Base-by-base conservation (phyloP, 2,113 vertebrate genomes). In the Engraulis encrasicolus region DNA sequence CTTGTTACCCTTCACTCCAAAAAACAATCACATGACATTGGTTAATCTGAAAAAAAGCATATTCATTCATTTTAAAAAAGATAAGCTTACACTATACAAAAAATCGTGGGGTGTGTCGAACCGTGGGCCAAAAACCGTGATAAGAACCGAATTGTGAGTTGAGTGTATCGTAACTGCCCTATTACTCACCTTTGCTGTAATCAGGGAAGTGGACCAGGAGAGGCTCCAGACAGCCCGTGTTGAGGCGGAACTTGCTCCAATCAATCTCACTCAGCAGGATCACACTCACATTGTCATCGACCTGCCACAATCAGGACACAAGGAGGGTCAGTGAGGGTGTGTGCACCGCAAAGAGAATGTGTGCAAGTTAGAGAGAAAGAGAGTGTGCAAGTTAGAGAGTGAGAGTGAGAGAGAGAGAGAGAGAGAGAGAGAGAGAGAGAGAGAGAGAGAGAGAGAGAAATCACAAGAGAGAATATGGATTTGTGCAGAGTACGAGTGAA, bases 161-260 rank as follows among this genome's bases (percentile, higher is more conserved):
- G n/a, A n/a, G n/a, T n/a, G n/a, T n/a, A n/a, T n/a, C n/a, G n/a
- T n/a, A n/a, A n/a, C n/a, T n/a, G n/a, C n/a, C n/a, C n/a, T n/a
- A n/a, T n/a, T n/a, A n/a, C 14, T 27, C 95, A 99, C 98, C 97
- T 96, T 99, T 99, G 88, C 96, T 99, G 93, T 99, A 99, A 92
- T 99, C 97, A 4, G 98, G 95, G 87, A 99, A 99, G 92, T 98
- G 96, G 78, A 99, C 93, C 82, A 95, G 94, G 78, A 99, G 92
- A 0, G 98, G 98, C 85, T 99, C 98, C 82, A 97, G 96, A 82
- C 97, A 99, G 83, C 98, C 98, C 0, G 91, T 94, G 85, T 86
- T 97, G 40, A 97, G 97, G 74, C 97, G 95, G 92, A 99, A 99
- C 48, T 96, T 96, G 84, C 99, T 98, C 98, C 98, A 99, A 7